phyloP scores from a whole-genome alignment of 2,113 vertebrate genomes.

The Lipotes vexillifer region DNA sequence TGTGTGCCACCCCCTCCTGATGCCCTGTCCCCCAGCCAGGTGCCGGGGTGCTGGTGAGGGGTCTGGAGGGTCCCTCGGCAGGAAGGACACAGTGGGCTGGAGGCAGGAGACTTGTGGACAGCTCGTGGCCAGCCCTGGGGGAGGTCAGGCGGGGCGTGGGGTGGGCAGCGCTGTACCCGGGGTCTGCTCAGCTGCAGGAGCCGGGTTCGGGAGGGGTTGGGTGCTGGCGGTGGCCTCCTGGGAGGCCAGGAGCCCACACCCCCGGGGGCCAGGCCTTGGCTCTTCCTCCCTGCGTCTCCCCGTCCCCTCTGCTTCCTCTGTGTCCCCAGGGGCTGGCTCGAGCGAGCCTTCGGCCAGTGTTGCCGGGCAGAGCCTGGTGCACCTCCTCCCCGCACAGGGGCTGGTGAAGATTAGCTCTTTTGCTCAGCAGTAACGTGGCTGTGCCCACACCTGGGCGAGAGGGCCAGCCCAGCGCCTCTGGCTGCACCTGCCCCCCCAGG shows the following conservation, averaged over 20 bases:
- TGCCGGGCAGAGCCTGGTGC: not conserved
- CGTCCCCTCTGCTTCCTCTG: not conserved
- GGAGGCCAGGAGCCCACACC: not conserved
- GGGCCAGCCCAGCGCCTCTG: not conserved
- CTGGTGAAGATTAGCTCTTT: fast-evolving
- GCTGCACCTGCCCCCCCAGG: not conserved
- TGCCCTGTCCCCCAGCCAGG: not conserved
- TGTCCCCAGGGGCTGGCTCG: fast-evolving
- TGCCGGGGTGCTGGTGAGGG: not conserved
- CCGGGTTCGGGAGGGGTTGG: fast-evolving
- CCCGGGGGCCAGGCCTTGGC: not conserved
- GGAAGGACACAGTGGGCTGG: not conserved
- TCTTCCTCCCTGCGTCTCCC: not conserved
- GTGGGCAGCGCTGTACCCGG: not conserved
- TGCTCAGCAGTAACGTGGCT: fast-evolving
- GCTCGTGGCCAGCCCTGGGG: not conserved
- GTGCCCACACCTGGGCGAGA: fast-evolving
- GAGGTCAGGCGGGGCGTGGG: not conserved
- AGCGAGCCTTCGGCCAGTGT: not conserved
- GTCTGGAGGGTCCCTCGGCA: not conserved
- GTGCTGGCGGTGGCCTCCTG: too few species aligned
- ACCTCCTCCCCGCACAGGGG: too few species aligned
- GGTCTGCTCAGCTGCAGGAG: too few species aligned
- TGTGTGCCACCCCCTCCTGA: not conserved
- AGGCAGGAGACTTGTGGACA: not conserved